Conservation (phyloP, 1,140 invertebrate genomes). For the Formica selysi region DNA sequence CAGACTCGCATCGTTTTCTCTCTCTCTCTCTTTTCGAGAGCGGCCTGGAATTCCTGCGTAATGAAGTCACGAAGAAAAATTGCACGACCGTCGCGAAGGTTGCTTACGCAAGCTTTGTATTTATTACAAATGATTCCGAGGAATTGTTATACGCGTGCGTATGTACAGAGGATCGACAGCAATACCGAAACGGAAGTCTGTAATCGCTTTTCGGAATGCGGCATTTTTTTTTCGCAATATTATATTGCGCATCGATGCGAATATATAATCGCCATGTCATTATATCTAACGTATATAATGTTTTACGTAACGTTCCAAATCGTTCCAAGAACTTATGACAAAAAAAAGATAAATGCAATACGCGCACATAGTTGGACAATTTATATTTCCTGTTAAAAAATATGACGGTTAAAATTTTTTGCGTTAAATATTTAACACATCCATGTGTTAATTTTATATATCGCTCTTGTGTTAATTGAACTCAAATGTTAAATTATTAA, state of each 20-base stretch:
- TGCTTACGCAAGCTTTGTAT: slow-evolving; percentile 47
- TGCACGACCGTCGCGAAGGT: slow-evolving; percentile 36
- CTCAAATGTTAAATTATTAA: too few relatives aligned
- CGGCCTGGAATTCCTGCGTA: slow-evolving; percentile 30
- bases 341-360: background rate
- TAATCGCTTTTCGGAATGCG: background rate
- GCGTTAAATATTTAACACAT: too few relatives aligned
- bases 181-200: background rate
- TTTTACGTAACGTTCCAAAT: slow-evolving; percentile 19
- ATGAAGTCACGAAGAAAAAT: slow-evolving; percentile 59
- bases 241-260: background rate
- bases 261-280: too few relatives aligned
- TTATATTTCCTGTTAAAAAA: too few relatives aligned
- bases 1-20: too few relatives aligned
- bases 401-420: too few relatives aligned
- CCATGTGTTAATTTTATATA: too few relatives aligned
- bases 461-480: too few relatives aligned
- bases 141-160: slow-evolving; percentile 8
- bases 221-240: background rate
- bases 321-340: background rate
- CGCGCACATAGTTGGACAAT: too few relatives aligned
- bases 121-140: slow-evolving; percentile 35
- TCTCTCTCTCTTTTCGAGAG: background rate
- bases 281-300: background rate
- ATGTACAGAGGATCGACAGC: background rate